phyloP scores from a whole-genome alignment of 2,888 invertebrate genomes.

The Zele albiditarsus region DNA sequence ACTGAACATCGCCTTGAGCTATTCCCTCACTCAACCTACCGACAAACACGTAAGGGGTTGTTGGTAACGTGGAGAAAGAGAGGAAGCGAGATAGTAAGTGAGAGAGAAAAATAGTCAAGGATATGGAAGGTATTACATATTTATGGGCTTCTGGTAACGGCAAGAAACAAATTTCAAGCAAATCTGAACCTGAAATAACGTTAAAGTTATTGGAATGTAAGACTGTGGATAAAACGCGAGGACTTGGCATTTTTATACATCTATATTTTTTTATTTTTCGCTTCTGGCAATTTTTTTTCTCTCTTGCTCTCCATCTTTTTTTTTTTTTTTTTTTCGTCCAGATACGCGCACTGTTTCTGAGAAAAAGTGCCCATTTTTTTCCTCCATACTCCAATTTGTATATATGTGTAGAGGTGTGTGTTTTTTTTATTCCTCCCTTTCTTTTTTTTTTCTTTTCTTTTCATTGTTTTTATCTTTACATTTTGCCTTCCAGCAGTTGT shows the following conservation, averaged over 20 bases:
- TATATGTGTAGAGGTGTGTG: not conserved
- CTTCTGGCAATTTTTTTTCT: constrained; percentile 22
- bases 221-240: constrained; percentile 41
- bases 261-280: constrained; percentile 22
- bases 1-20: constrained; percentile 44
- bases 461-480: constrained; percentile 5
- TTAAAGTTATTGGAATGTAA: constrained; percentile 65
- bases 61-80: constrained; percentile 33
- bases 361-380: constrained; percentile 37
- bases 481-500: constrained; percentile 3
- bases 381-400: constrained; percentile 8
- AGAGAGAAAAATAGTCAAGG: constrained; percentile 42
- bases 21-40: constrained; percentile 35
- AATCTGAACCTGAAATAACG: constrained; percentile 69
- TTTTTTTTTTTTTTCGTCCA: not conserved
- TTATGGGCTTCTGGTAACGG: constrained; percentile 70
- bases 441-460: not conserved
- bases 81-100: constrained; percentile 40
- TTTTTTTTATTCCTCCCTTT: not conserved
- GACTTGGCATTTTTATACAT: constrained; percentile 34
- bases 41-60: constrained; percentile 68
- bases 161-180: constrained; percentile 69
- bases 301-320: constrained; percentile 7
- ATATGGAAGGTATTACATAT: constrained; percentile 71
- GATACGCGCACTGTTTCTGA: constrained; percentile 11